Base-by-base conservation (phyloP, 2,113 vertebrate species). In the Lepidothrix coronata region DNA sequence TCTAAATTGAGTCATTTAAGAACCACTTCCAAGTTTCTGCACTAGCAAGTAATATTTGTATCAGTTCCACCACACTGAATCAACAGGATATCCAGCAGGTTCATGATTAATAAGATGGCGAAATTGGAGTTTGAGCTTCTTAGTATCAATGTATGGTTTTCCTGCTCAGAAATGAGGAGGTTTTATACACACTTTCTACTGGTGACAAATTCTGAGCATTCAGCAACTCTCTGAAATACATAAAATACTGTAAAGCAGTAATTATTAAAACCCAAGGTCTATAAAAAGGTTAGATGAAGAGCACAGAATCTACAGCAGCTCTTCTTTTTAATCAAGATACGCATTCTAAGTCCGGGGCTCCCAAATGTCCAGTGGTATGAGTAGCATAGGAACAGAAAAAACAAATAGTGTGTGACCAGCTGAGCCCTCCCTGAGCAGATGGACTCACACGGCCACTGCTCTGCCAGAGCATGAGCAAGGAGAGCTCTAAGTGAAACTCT, bases 371-470 rank as follows among this genome's bases (percentile, higher is more conserved):
- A 31, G 52, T 73, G 84, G 87, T 81, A 76, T 59, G 87, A 80
- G 92, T 85, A 63, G 62, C 93, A 82, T 37, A 91, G 93, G 88
- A 95, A 93, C 91, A 74, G 73, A 59, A 74, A 67, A 84, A 89
- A 68, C 92, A 96, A 96, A 96, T 46, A 70, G 2, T 24, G 71
- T 35, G 71, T 75, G 94, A 87, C 4, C 80, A 89, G 92, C 94
- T 94, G 94, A 82, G 18, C 79, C 41, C 67, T 79, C 49, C 88
- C 33, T 49, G 89, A 75, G 71, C 92, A 84, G 37, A 54, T 13
- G 8, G 95, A 28, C 71, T n/a, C 66, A 16, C 54, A 18, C 44
- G 52, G 84, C 59, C 41, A 8, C 16, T 61, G 73, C 18, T 48
- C 81, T 91, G 94, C 90, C 90, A 84, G 73, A 74, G 27, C 27